Evolutionary conservation across 2,888 invertebrate species (phyloP), one percentile per base, ranked within the genome.

Genomic region (Cenopis cana): DNA sequence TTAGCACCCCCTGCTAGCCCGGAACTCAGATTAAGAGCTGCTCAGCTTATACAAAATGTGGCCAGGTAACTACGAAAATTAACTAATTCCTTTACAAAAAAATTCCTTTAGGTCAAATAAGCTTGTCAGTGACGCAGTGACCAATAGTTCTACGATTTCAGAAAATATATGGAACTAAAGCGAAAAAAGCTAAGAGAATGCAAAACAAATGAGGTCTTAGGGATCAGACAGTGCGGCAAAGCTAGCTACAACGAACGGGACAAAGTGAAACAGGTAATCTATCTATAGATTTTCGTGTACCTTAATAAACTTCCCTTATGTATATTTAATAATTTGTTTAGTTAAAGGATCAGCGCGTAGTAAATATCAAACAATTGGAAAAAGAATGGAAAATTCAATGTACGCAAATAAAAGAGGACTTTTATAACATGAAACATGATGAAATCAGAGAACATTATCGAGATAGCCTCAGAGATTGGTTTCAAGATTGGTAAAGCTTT

Each of bases 381-480:
- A 73, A 79, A 12, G 79, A 85, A 62, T 85, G 85, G 81, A 70
- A 74, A 59, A 20, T 62, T 1, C 75, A 78, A 9, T 81, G 74
- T 49, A 72, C 81, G 29, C 65, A 76, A 41, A 72, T 84, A 12
- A 87, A 85, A 78, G 73, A 80, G 65, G 72, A 80, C 2, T 85
- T 76, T 72, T 69, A 81, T 3, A 76, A 78, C 74, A 76, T 66
- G 59, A 83, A 79, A 69, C 74, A 74, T 14, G 79, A 80, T 29
- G 79, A 80, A 12, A 75, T 89, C 0, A 75, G 75, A 24, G 90
- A 88, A 68, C 85, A 89, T 64, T 83, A 81, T 69, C 78, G 87
- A 73, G 88, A 87, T 64, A 76, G 82, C 57, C 80, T 89, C 5
- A 83, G 89, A 71, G 76, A 80, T 56, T 91, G 91, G 91, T 89